Base-by-base conservation (phyloP, 2,113 vertebrate genomes). In the Oenanthe oenanthe region DNA sequence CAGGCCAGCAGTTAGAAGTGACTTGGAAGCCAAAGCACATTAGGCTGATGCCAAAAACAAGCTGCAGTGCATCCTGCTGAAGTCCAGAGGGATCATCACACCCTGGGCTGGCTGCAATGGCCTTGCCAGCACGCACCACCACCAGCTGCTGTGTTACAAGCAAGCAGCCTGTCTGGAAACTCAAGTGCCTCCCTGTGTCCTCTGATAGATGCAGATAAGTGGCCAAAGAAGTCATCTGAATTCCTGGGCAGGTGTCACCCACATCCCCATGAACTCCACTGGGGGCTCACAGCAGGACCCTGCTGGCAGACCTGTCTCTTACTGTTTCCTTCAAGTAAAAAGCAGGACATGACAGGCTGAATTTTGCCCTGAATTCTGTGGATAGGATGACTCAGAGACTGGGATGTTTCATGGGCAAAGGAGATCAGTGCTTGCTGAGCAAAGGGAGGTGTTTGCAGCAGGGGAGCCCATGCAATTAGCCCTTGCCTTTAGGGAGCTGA, bases 241-340 rank as follows among this genome's bases (percentile, higher is more conserved):
- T 65, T 88, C 18, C 63, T 36, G 29, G 42, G 22, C 10, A 79
- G 66, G 32, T 18, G 26, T 51, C 3, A 1, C 38, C 47, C 58
- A 24, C 50, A 31, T 56, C 8, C 31, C 24, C 45, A 25, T 36
- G 32, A 53, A 22, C 42, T 81, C 61, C 19, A 34, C 18, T 38
- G 0, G 0, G 28, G 15, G 14, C 34, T 47, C 5, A 7, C 12
- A 31, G n/a, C 21, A 66, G 24, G 56, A 70, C 45, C 8, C 18
- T 63, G 18, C 29, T 89, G 93, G 54, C 66, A 88, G 58, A 78
- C 15, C 12, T 38, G 19, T 12, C 0, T 3, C 53, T 66, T 34
- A 83, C 54, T 85, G 81, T 81, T 89, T 87, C 73, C 66, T 65
- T 75, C 21, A n/a, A 70, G 57, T 51, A 51, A 88, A 95, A 94